Evolutionary conservation across 2,797 vertebrate species (phyloP), one percentile per base, ranked within the genome.

Genomic region (Pampus argenteus): DNA sequence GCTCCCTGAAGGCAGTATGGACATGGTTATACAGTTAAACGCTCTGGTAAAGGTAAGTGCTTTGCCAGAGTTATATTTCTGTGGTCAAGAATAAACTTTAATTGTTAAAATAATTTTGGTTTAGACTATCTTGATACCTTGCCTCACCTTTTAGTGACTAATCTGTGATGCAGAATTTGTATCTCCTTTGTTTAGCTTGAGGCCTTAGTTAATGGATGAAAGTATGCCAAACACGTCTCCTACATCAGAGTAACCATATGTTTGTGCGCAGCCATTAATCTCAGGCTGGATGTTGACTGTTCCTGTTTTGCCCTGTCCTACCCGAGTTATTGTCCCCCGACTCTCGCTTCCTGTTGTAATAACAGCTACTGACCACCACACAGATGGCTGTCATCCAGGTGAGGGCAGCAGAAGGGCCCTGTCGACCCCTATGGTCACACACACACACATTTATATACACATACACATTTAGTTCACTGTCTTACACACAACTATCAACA

Each of bases 301-400:
- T 88, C 81, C 82, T 57, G 52, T 82, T 85, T 81, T 78, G 78
- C 79, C 83, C 81, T 66, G 86, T 89, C 86, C 83, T 88, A 78
- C 82, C 73, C 64, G 66, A 77, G 80, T 87, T 74, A 73, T 79
- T 81, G 76, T 89, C 76, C 84, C 64, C 62, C 42, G 57, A 75
- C 87, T 83, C 79, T 83, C 79, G 64, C 81, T 88, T 89, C 76
- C 87, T 79, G 78, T 89, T 88, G 83, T 79, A 86, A 81, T 82
- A 83, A 78, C 74, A 13, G 79, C 79, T 22, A 66, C 78, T 90
- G 90, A 85, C 90, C 84, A 88, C 83, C 77, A 81, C 84, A 80
- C 91, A 92, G 92, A 92, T 92, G 87, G 92, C 82, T 87, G 89
- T 92, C 91, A 92, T 84, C 88, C 77, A 86, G 86, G 71, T 42